A percentile compares a stretch with the other conserved stretches of the same genome.
phyloP scores from a whole-genome alignment of 2,113 vertebrate species.

The Myotis davidii region DNA sequence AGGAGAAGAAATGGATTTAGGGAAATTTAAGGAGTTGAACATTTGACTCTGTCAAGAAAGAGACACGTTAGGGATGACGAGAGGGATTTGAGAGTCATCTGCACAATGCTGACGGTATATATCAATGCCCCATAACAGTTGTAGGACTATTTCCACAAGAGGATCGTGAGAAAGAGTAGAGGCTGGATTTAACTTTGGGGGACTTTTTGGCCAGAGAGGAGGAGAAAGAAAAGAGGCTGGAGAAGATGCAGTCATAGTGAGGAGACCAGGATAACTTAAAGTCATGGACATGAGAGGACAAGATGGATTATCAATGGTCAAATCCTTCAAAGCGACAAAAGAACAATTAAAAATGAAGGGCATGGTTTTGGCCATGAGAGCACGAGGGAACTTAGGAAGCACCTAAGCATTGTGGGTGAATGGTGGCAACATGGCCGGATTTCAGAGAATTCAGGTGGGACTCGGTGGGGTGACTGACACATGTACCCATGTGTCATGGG shows the following conservation, averaged over 20 bases:
- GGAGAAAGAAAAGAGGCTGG: neutral
- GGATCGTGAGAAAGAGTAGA: neutral
- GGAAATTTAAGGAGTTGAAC: neutral
- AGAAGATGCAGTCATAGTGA: neutral
- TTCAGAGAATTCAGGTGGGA: too few species aligned
- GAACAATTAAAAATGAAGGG: neutral
- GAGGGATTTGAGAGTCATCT: neutral
- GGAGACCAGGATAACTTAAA: neutral
- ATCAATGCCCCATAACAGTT: neutral
- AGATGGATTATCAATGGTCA: neutral
- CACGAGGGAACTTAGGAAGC: neutral
- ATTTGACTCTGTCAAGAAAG: neutral
- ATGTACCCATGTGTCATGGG: neutral
- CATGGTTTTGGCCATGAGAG: neutral
- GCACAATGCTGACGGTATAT: neutral
- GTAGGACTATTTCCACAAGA: neutral
- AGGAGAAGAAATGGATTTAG: neutral
- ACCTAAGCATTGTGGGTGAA: neutral
- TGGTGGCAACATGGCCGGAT: neutral
- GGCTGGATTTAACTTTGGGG: neutral
- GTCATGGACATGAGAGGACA: neutral
- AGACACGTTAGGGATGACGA: neutral
- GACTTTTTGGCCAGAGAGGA: neutral
- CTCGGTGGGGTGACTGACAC: neutral
- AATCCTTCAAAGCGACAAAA: neutral